Base-by-base conservation (phyloP, 2,797 vertebrate genomes). In the Cynopterus sphinx region DNA sequence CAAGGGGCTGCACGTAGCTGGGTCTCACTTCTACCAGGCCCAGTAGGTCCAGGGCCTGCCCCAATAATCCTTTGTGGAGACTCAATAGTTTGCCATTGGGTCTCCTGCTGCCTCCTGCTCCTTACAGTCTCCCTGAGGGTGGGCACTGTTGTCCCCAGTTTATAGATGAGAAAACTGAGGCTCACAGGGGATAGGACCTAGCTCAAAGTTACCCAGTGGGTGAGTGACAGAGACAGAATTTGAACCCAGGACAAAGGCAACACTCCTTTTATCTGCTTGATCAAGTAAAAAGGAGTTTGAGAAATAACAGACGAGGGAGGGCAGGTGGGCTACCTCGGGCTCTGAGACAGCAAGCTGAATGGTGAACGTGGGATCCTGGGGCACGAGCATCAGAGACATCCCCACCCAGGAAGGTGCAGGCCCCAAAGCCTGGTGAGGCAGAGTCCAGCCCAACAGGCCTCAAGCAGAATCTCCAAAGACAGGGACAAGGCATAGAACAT, bases 381-480 rank as follows among this genome's bases (percentile, higher is more conserved):
- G 49, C 7, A 19, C 17, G 22, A 51, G 33, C n/a, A n/a, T 39
- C 46, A 2, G 61, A 78, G 78, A 61, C 43, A 16, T 9, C 53
- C 39, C 12, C 0, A 7, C 9, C 49, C 24, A 6, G 33, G 24
- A 0, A 21, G 4, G n/a, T 4, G 21, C 19, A 41, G 84, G 46
- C 55, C 43, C 11, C 28, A 22, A 19, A 55, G 84, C 31, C 63
- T 39, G n/a, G 36, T 0, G 6, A 61, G 24, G 12, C 51, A 22
- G 19, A 16, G 28, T 36, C 67, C 41, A 41, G 61, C 17, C 2
- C 1, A 22, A 10, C 7, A 1, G 57, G 39, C 53, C 57, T 68
- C 11, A 12, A 15, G 53, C 24, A n/a, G 26, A 4, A 0, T 24
- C 86, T 90, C 70, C 36, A 46, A 61, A 67, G 57, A n/a, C 6